These are phyloP conservation scores for Hyperoplus lanceolatus DNA, from an alignment of 2,797 vertebrate genomes.

Conservation along the genomic window DNA sequence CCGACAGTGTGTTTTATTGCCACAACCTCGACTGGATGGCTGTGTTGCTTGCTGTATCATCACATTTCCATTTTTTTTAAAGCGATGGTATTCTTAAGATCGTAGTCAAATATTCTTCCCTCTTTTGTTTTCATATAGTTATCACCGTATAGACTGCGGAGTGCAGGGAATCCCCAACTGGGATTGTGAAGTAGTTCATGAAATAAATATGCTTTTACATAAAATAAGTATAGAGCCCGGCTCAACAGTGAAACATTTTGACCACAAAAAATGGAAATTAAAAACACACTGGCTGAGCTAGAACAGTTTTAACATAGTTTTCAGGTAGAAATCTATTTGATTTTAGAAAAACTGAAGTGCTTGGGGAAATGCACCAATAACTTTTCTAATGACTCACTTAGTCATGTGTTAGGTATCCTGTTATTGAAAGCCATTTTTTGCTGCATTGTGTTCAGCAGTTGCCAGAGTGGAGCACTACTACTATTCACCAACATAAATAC, in stretches of 20 bases:
- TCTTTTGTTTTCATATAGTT: background rate
- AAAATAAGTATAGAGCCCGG: no score
- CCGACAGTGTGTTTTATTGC: background rate
- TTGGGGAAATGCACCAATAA: background rate
- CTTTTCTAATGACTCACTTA: constrained; percentile 8
- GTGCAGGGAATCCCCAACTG: background rate
- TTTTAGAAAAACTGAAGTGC: constrained; percentile 10
- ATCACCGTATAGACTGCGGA: background rate
- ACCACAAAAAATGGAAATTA: background rate
- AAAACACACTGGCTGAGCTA: background rate
- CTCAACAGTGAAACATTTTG: no score
- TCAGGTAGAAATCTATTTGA: background rate
- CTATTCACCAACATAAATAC: background rate
- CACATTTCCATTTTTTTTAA: no score
- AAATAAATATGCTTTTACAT: background rate
- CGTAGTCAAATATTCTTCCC: background rate
- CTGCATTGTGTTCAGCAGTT: background rate
- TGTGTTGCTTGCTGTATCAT: no score
- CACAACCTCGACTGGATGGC: background rate
- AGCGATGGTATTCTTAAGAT: background rate
- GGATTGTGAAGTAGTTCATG: background rate
- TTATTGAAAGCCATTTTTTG: constrained; percentile 15
- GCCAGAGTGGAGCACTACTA: constrained; percentile 12
- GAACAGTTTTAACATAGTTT: constrained; percentile 1
- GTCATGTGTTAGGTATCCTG: constrained; percentile 8